A percentile compares a stretch with the other conserved stretches of the same genome.
These are phyloP conservation scores for Thomomys bottae DNA, from an alignment of 2,113 vertebrate species.

Conservation along the genomic window DNA sequence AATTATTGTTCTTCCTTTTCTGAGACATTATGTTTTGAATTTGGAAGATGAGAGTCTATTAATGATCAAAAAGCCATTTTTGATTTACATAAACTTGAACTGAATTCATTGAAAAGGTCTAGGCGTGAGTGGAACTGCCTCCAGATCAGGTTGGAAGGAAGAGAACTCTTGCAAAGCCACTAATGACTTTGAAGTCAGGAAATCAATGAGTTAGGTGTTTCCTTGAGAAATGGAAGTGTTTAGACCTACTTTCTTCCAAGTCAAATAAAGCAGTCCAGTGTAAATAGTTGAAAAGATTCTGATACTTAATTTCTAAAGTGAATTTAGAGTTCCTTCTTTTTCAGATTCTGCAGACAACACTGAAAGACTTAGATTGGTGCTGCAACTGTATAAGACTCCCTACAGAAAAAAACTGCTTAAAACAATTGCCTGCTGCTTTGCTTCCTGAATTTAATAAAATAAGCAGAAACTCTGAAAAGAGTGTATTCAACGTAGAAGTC, in stretches of 20 bases:
- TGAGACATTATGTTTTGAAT: background rate
- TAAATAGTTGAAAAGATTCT: constrained; percentile 38
- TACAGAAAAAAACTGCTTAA: background rate
- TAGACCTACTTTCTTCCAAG: constrained; percentile 33
- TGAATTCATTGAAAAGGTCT: background rate
- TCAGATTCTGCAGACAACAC: background rate
- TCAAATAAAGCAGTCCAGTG: background rate
- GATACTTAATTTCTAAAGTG: constrained; percentile 55
- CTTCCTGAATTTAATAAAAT: constrained; percentile 41
- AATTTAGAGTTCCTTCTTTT: constrained; percentile 40
- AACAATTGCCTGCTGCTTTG: background rate
- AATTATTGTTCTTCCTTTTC: background rate
- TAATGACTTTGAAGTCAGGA: background rate
- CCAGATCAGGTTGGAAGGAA: background rate
- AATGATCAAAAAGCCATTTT: constrained; percentile 38
- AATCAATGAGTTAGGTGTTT: constrained; percentile 42
- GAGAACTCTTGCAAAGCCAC: background rate
- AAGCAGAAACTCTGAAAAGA: constrained; percentile 23
- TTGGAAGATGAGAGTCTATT: constrained; percentile 19
- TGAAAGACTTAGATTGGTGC: background rate
- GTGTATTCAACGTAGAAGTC: background rate
- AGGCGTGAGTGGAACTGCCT: background rate
- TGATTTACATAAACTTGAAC: background rate
- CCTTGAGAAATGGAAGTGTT: constrained; percentile 15
- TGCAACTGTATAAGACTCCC: background rate